phyloP scores from a whole-genome alignment of 2,113 vertebrate genomes.

The Rhinolophus ferrumequinum region DNA sequence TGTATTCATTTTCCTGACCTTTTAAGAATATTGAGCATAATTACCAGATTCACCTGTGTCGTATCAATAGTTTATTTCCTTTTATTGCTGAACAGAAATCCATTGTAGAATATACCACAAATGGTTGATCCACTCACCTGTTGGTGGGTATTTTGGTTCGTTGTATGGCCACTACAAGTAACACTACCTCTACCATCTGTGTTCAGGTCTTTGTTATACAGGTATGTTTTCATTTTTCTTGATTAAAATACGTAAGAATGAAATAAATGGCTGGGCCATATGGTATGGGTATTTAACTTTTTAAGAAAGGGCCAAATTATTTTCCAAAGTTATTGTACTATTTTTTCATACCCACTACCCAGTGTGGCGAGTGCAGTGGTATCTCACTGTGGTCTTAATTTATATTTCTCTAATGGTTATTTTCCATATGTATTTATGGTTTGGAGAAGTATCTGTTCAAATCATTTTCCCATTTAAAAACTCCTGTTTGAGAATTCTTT shows the following conservation, averaged over 20 bases:
- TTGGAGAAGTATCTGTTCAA: background rate
- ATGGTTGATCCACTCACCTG: background rate
- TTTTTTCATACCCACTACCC: background rate
- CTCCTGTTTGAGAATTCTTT: background rate
- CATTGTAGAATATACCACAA: background rate
- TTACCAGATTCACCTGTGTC: background rate
- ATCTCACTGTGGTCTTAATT: background rate
- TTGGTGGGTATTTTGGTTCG: background rate
- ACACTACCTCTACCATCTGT: background rate
- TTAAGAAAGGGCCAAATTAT: background rate
- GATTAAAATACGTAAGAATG: background rate
- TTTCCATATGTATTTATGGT: background rate
- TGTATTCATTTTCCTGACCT: background rate
- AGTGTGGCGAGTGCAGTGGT: background rate
- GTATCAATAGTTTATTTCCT: background rate
- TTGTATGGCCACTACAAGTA: background rate
- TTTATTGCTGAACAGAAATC: background rate
- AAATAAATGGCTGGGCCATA: background rate
- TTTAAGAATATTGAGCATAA: background rate
- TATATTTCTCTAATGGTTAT: background rate
- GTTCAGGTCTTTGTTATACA: background rate
- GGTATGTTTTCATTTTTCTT: background rate
- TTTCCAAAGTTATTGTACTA: background rate
- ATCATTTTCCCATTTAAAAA: background rate
- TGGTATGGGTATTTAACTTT: background rate